phyloP scores from a whole-genome alignment of 2,797 vertebrate genomes.

The Phoebastria nigripes region DNA sequence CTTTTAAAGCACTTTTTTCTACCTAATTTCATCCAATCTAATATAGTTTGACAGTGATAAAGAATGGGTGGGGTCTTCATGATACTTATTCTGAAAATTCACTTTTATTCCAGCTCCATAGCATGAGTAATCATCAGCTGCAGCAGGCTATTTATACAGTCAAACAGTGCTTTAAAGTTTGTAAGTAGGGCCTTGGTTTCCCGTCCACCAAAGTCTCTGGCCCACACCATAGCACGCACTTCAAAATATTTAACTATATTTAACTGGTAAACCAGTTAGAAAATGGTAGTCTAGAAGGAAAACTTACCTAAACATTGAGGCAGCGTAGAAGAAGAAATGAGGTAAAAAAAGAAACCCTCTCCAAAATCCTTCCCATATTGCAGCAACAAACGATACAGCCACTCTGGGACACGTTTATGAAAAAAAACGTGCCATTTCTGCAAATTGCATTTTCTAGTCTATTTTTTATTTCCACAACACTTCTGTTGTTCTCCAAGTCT shows the following conservation, averaged over 20 bases:
- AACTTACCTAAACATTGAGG: background rate
- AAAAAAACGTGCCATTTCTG: background rate
- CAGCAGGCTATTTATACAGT: background rate
- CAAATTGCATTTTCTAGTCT: background rate
- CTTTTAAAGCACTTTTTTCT: background rate
- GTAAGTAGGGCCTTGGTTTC: background rate
- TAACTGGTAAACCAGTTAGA: background rate
- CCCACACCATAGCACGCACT: background rate
- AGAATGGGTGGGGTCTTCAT: background rate
- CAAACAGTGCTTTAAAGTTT: background rate
- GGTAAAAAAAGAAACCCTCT: background rate
- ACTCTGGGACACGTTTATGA: background rate
- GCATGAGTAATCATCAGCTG: background rate
- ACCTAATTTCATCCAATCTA: background rate
- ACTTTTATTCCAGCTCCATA: background rate
- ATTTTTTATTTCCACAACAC: background rate
- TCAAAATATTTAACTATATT: background rate
- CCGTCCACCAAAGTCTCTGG: background rate
- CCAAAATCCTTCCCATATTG: background rate
- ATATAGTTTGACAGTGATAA: background rate
- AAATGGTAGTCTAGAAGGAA: background rate
- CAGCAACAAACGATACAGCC: background rate
- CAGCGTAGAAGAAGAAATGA: background rate
- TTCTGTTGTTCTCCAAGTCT: background rate
- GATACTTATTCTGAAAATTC: slow-evolving; percentile 29